Evolutionary conservation across 2,113 vertebrate species (phyloP).

Genomic region (Brienomyrus brachyistius): DNA sequence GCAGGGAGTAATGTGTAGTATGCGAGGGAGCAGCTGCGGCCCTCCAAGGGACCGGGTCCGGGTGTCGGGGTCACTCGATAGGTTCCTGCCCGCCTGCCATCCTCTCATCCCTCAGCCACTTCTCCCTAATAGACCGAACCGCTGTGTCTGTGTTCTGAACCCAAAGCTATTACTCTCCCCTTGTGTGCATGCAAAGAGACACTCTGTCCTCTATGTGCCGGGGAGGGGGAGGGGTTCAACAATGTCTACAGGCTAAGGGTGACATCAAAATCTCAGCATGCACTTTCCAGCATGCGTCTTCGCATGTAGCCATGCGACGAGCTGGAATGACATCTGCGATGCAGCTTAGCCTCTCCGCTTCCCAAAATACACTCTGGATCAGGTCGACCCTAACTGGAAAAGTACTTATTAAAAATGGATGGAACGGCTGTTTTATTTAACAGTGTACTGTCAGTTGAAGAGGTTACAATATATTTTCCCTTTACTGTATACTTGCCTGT

Average conservation of each 20-base stretch:
- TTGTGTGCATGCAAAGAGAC: conserved; percentile 11
- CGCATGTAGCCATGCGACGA: neutral
- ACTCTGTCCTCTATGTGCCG: neutral
- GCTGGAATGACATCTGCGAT: neutral
- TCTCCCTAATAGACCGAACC: neutral
- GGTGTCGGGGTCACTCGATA: conserved; percentile 44
- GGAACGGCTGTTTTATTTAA: neutral
- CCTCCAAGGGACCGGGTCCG: conserved; percentile 29
- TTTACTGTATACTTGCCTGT: neutral
- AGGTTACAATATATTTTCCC: neutral
- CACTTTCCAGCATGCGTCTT: neutral
- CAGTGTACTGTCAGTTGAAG: neutral
- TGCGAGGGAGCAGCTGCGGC: conserved; percentile 59
- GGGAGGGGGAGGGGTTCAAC: neutral
- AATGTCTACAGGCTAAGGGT: neutral
- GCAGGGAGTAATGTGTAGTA: conserved; percentile 42
- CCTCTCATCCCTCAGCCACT: conserved; percentile 25
- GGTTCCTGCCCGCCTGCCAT: conserved; percentile 37
- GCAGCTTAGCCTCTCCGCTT: neutral
- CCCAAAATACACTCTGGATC: neutral
- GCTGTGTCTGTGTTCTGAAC: conserved; percentile 11
- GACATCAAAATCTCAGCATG: neutral
- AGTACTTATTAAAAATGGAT: neutral
- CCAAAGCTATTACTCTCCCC: neutral
- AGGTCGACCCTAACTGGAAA: neutral